These are phyloP conservation scores for Cynodonichthys magdalenae DNA, from an alignment of 2,797 vertebrate genomes.

Conservation along the genomic window DNA sequence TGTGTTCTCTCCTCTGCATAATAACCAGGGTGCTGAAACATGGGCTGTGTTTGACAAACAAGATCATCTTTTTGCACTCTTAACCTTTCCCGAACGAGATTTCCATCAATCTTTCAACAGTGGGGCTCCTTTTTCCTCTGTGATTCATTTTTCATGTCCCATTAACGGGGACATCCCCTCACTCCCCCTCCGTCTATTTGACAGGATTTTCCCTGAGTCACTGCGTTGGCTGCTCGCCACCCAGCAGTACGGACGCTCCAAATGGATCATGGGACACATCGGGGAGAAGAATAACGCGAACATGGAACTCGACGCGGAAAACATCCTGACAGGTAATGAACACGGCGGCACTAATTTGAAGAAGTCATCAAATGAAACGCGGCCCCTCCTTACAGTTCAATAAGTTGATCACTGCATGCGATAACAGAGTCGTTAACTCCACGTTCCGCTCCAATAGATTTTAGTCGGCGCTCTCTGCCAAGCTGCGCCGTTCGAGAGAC, in stretches of 20 bases:
- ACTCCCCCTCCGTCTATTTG: slow-evolving; percentile 14
- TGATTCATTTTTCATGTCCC: slow-evolving; percentile 23
- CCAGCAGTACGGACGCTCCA: slow-evolving; percentile 90
- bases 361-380: neutral
- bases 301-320: slow-evolving; percentile 84
- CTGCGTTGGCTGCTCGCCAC: slow-evolving; percentile 96
- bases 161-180: slow-evolving; percentile 40
- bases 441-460: neutral
- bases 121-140: neutral
- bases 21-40: slow-evolving; percentile 4
- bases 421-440: neutral
- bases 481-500: neutral
- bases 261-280: slow-evolving; percentile 89
- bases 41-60: neutral
- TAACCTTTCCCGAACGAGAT: neutral
- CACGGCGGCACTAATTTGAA: neutral
- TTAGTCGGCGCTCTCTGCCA: neutral
- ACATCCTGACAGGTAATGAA: slow-evolving; percentile 87
- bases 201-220: slow-evolving; percentile 97
- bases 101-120: slow-evolving; percentile 17
- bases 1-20: slow-evolving; percentile 9
- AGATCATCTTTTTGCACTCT: neutral
- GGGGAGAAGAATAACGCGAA: slow-evolving; percentile 86
- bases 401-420: neutral
- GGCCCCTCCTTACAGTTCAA: neutral